Evolutionary conservation across 2,113 vertebrate species (phyloP).

Genomic region (Eudorcas thomsonii): DNA sequence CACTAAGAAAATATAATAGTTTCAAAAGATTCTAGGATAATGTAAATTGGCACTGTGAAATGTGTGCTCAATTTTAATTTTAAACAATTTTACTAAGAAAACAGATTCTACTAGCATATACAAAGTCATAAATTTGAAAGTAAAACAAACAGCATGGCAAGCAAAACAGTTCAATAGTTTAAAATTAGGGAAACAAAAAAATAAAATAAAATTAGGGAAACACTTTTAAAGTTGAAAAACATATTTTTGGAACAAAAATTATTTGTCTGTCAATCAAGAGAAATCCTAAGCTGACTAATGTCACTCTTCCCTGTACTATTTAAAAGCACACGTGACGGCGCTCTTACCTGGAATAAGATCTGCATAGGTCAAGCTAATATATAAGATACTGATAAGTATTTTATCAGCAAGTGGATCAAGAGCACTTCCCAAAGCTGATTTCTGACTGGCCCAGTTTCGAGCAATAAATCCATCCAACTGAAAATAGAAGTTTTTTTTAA

Average conservation of each 20-base stretch:
- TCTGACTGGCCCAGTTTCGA: slow-evolving; percentile 96
- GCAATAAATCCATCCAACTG: slow-evolving; percentile 98
- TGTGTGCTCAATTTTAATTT: slow-evolving; percentile 32
- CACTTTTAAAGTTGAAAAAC: slow-evolving; percentile 56
- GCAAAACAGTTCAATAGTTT: slow-evolving; percentile 39
- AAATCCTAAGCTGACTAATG: slow-evolving; percentile 21
- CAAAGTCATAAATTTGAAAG: slow-evolving; percentile 1
- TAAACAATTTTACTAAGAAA: slow-evolving; percentile 29
- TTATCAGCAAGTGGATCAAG: slow-evolving; percentile 98
- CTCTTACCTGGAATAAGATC: slow-evolving; percentile 95
- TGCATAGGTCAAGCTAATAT: slow-evolving; percentile 94
- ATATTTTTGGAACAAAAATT: slow-evolving; percentile 41
- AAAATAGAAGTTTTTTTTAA: slow-evolving; percentile 72
- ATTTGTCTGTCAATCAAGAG: slow-evolving; percentile 17
- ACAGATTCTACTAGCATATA: background rate
- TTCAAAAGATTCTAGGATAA: slow-evolving; percentile 15
- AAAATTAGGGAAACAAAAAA: slow-evolving; percentile 35
- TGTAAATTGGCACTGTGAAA: background rate
- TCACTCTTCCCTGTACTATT: slow-evolving; percentile 8
- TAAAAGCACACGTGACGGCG: background rate
- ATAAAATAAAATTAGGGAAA: slow-evolving; percentile 23
- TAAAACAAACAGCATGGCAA: slow-evolving; percentile 14
- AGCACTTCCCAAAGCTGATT: slow-evolving; percentile 96
- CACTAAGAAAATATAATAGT: background rate
- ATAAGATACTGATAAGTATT: slow-evolving; percentile 97